These are phyloP conservation scores for Diadema setosum DNA, from an alignment of 35 echinoderm and acorn worm genomes.

Conservation along the genomic window DNA sequence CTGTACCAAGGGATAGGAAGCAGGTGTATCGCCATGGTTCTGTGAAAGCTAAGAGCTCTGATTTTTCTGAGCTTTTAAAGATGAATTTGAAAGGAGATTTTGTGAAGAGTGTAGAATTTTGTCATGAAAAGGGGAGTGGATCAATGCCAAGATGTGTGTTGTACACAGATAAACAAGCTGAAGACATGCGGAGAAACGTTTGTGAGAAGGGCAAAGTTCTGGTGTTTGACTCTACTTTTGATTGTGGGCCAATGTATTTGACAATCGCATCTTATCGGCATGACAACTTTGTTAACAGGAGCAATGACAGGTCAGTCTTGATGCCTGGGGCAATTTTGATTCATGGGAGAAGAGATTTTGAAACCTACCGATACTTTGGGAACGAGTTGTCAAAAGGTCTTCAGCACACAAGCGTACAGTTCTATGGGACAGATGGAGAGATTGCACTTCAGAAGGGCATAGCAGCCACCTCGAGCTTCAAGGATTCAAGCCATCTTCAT, in stretches of 20 bases:
- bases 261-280: not conserved
- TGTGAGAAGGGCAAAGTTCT: not conserved
- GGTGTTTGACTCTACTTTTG: conserved; percentile 7
- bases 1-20: not conserved
- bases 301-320: conserved; percentile 3
- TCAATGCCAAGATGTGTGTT: conserved; percentile 2
- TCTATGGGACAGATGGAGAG: conserved; percentile 18
- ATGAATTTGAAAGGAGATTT: conserved; percentile 26
- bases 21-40: conserved; percentile 10
- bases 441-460: conserved; percentile 6
- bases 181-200: conserved; percentile 14
- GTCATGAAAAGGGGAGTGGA: not conserved
- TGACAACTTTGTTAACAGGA: not conserved
- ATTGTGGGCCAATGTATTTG: not conserved
- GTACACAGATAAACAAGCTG: conserved; percentile 17
- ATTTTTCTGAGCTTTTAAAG: not conserved
- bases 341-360: conserved; percentile 11
- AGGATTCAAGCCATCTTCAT: conserved; percentile 14
- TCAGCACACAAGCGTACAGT: not conserved
- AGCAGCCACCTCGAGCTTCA: conserved; percentile 2
- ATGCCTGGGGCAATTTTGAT: conserved; percentile 21
- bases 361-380: conserved; percentile 2
- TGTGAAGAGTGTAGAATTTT: conserved; percentile 25
- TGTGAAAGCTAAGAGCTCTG: not conserved
- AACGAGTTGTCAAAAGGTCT: conserved; percentile 14